Base-by-base conservation (phyloP, 2,797 vertebrate species). In the Lacerta agilis region DNA sequence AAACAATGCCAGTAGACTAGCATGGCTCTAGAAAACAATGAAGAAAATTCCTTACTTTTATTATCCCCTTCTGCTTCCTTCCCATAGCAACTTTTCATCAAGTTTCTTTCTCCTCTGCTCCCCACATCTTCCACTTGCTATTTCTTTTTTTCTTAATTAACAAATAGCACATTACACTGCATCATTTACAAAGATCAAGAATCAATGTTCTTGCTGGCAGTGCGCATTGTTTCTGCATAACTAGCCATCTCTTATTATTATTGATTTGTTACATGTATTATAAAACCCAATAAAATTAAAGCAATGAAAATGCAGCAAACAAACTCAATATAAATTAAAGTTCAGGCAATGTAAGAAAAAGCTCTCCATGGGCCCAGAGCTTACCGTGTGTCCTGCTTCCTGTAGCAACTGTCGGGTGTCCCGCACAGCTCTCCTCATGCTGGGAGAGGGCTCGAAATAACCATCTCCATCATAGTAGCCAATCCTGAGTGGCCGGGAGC, bases 371-470 rank as follows among this genome's bases (percentile, higher is more conserved):
- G 27, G 4, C 29, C 55, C 67, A 78, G 71, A 81, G 36, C 78
- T 66, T 96, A 98, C 98, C 87, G 96, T 98, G 95, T 98, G 98
- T 0, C 98, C 98, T 0, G 98, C 98, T 79, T 95, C 93, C 94
- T 98, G 97, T 10, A 98, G 92, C 45, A 97, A 95, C 81, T 92
- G 93, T 93, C 97, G 98, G 75, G 97, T 97, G 93, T 98, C 97
- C 90, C 96, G 90, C 38, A 98, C 1, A 1, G 94, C 97, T 77
- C 98, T 95, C 79, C 43, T 93, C 98, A 98, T 98, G 96, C 97
- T 97, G 0, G 98, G 97, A 87, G 96, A 95, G 0, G 97, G 94
- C 81, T 95, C 93, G 25, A 86, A 87, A 69, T 94, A 97, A 29
- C 96, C 97, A 72, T 98, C 97, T 0, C 83, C 95, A 89, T 98